A percentile compares a stretch with the other conserved stretches of the same genome.
Evolutionary conservation across 1,140 invertebrate genomes (phyloP).

Genomic region (Drosophila prosaltans): DNA sequence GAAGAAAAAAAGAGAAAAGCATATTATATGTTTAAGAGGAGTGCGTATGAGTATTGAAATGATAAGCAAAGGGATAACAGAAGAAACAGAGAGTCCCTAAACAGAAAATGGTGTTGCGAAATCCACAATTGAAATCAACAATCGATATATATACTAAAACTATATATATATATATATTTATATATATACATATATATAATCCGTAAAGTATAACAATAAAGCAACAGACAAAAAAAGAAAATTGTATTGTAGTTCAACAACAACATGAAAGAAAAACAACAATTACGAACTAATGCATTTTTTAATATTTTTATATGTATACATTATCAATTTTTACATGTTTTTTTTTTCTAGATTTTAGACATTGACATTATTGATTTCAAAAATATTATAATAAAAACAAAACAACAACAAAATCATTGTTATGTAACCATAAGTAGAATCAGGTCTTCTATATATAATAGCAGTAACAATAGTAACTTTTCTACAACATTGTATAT

Average conservation of each 20-base stretch:
- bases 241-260: constrained; percentile 74
- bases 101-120: constrained; percentile 24
- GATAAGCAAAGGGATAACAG: constrained; percentile 51
- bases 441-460: too few relatives aligned
- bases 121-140: constrained; percentile 53
- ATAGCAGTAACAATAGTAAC: too few relatives aligned
- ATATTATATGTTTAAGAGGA: constrained; percentile 64
- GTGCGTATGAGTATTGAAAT: constrained; percentile 69
- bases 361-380: constrained; percentile 83
- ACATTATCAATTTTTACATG: constrained; percentile 83
- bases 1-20: constrained; percentile 47
- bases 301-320: constrained; percentile 83
- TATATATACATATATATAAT: constrained; percentile 65
- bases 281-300: constrained; percentile 80
- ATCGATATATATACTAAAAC: constrained; percentile 32
- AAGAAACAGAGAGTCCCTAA: constrained; percentile 25
- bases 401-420: constrained; percentile 42
- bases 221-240: constrained; percentile 39
- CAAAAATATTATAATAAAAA: constrained; percentile 77
- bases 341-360: constrained; percentile 80
- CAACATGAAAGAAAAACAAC: constrained; percentile 47
- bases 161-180: constrained; percentile 38
- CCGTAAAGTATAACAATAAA: constrained; percentile 70
- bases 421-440: constrained; percentile 7
- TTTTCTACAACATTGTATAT: too few relatives aligned